Percentiles rank a stretch among this genome's conserved stretches.
These are phyloP conservation scores for Colletes gigas DNA, from an alignment of 1,140 invertebrate genomes.

Conservation along the genomic window DNA sequence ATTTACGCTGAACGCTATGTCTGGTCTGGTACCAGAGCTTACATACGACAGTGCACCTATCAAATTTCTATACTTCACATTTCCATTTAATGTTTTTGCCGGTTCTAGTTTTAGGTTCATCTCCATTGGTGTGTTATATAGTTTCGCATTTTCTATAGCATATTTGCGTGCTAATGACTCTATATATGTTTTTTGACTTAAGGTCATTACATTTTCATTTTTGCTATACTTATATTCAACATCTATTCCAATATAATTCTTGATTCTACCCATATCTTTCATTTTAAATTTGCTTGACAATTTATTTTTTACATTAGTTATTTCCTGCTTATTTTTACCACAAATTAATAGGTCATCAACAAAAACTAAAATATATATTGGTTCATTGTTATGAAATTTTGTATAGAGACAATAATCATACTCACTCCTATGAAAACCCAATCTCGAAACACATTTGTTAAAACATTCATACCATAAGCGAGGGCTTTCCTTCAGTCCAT, in stretches of 20 bases:
- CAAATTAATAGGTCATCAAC: slow-evolving; percentile 64
- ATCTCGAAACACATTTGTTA: slow-evolving; percentile 30
- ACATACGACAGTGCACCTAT: slow-evolving; percentile 74
- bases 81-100: not conserved
- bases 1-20: slow-evolving; percentile 63
- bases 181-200: slow-evolving; percentile 75
- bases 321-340: slow-evolving; percentile 19
- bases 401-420: slow-evolving; percentile 64
- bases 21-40: slow-evolving; percentile 73
- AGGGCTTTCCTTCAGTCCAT: slow-evolving; percentile 47
- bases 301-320: not conserved
- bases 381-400: slow-evolving; percentile 26
- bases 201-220: slow-evolving; percentile 57
- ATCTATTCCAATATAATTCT: slow-evolving; percentile 11
- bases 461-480: slow-evolving; percentile 60
- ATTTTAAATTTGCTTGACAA: not conserved
- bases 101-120: slow-evolving; percentile 70
- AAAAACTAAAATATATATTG: slow-evolving; percentile 62
- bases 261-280: slow-evolving; percentile 3
- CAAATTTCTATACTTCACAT: slow-evolving; percentile 69
- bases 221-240: slow-evolving; percentile 61
- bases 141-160: slow-evolving; percentile 60
- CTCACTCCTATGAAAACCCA: slow-evolving; percentile 41
- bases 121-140: too few species aligned
- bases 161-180: slow-evolving; percentile 73